Conservation (phyloP, 2,888 invertebrate genomes). For the Cataglyphis cursor region DNA sequence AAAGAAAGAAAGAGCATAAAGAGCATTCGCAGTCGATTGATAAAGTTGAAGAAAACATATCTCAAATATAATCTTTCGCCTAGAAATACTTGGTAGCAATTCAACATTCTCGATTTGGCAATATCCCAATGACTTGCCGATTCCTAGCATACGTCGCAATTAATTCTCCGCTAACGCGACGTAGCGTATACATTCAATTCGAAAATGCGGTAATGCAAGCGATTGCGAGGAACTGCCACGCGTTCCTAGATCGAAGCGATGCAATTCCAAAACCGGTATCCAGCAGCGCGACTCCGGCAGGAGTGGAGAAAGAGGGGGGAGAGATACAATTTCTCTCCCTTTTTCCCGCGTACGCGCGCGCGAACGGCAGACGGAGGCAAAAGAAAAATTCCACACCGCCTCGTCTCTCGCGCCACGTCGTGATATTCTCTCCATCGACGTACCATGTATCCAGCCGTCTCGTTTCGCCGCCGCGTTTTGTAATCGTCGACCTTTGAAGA, state of each 20-base stretch:
- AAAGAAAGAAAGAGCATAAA: not conserved
- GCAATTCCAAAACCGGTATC: constrained; percentile 48
- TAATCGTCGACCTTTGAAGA: constrained; percentile 43
- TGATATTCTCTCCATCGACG: constrained; percentile 1
- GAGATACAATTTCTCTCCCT: constrained; percentile 40
- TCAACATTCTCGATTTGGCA: constrained; percentile 10
- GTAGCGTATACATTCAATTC: constrained; percentile 11
- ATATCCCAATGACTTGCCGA: not conserved
- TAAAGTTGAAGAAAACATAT: not conserved
- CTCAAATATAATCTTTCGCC: constrained; percentile 1
- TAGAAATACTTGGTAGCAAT: not conserved
- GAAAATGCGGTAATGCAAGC: constrained; percentile 21
- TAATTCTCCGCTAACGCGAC: not conserved
- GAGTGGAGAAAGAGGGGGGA: not conserved
- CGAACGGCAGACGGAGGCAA: not conserved
- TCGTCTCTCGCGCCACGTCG: constrained; percentile 20
- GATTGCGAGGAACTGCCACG: constrained; percentile 13
- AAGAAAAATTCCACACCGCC: constrained; percentile 27
- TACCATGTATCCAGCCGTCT: constrained; percentile 7
- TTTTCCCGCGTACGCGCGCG: constrained; percentile 6
- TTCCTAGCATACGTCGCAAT: not conserved
- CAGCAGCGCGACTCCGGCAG: constrained; percentile 1
- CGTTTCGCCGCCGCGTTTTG: constrained; percentile 36
- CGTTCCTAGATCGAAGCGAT: constrained; percentile 36
- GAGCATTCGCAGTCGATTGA: not conserved